Percentiles rank a stretch among this genome's conserved stretches.
These are phyloP conservation scores for Biston stratarius DNA, from an alignment of 2,888 invertebrate genomes.

Conservation along the genomic window DNA sequence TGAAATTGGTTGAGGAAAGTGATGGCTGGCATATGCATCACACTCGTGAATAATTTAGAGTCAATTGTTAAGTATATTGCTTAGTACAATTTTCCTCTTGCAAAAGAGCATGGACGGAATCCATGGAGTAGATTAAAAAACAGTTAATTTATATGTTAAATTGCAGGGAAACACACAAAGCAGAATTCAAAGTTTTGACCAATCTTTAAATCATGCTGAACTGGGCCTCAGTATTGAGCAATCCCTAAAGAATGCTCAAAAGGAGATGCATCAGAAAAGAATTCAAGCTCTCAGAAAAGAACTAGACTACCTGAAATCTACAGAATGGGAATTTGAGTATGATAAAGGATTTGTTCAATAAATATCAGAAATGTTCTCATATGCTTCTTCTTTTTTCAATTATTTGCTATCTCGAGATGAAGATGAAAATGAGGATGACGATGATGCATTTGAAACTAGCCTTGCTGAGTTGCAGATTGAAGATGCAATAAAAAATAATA, in stretches of 20 bases:
- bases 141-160: not conserved
- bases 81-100: too few species aligned
- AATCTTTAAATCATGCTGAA: constrained; percentile 83
- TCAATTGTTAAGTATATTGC: too few species aligned
- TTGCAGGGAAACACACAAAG: constrained; percentile 67
- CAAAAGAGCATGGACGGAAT: too few species aligned
- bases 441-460: constrained; percentile 75
- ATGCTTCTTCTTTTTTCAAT: constrained; percentile 70
- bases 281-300: constrained; percentile 91
- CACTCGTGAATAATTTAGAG: too few species aligned
- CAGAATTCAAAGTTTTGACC: constrained; percentile 73
- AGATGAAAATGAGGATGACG: constrained; percentile 67
- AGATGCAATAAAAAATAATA: constrained; percentile 44
- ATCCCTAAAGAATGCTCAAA: constrained; percentile 83
- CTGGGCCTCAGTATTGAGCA: constrained; percentile 85
- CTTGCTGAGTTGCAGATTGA: constrained; percentile 39
- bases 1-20: too few species aligned
- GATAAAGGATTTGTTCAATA: constrained; percentile 89
- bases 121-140: too few species aligned
- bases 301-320: constrained; percentile 91
- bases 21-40: too few species aligned
- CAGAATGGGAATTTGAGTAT: constrained; percentile 93
- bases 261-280: constrained; percentile 90
- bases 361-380: constrained; percentile 74
- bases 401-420: constrained; percentile 64